phyloP scores from a whole-genome alignment of 2,113 vertebrate genomes.

The Thermophis baileyi region DNA sequence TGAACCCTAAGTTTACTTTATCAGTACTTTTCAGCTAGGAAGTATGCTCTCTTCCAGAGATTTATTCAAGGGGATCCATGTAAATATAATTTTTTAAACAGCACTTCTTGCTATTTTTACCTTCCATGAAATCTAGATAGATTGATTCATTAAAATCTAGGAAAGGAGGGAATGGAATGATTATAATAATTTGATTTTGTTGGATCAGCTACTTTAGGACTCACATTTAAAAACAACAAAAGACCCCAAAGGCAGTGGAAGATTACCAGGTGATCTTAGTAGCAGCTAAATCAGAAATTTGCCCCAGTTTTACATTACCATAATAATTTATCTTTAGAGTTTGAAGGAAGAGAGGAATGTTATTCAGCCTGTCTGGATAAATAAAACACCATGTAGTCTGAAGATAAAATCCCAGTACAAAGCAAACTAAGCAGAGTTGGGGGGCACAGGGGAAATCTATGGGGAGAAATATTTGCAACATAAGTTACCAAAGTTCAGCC shows the following conservation, averaged over 20 bases:
- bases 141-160: not conserved
- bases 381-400: not conserved
- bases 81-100: not conserved
- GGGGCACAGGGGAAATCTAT: not conserved
- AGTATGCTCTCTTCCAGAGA: not conserved
- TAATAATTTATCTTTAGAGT: not conserved
- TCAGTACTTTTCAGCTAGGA: not conserved
- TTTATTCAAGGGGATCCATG: not conserved
- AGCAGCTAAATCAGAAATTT: not conserved
- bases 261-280: not conserved
- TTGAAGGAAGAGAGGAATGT: not conserved
- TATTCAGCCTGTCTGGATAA: not conserved
- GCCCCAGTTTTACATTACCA: not conserved
- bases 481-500: not conserved
- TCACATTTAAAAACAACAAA: not conserved
- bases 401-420: not conserved
- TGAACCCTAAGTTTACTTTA: not conserved
- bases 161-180: too few relatives aligned
- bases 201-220: not conserved
- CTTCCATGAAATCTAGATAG: not conserved
- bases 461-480: not conserved
- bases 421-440: not conserved
- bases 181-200: not conserved
- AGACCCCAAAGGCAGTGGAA: not conserved
- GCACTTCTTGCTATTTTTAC: not conserved